Evolutionary conservation across 2,888 invertebrate species (phyloP).

Genomic region (Folsomia manolachei): DNA sequence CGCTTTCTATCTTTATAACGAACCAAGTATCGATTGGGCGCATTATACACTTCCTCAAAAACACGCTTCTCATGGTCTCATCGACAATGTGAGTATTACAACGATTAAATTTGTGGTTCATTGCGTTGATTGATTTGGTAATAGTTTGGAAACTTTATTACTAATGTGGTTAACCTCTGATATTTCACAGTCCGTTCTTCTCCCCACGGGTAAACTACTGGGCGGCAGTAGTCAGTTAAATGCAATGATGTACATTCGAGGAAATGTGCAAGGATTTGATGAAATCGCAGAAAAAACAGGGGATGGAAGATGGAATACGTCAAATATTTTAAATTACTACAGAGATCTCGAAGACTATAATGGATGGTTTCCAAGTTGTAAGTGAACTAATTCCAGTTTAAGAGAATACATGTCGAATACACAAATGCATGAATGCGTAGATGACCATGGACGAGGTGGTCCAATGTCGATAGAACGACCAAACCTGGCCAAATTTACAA

Average conservation of each 20-base stretch:
- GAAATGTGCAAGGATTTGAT: conserved; percentile 44
- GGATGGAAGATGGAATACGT: conserved; percentile 32
- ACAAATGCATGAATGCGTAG: conserved; percentile 8
- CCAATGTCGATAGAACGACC: conserved; percentile 32
- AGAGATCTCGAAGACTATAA: conserved; percentile 34
- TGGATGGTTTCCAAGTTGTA: conserved; percentile 38
- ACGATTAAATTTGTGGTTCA: neutral
- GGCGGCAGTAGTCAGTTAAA: conserved; percentile 37
- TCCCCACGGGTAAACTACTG: conserved; percentile 24
- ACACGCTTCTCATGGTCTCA: conserved; percentile 33
- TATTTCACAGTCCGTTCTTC: conserved; percentile 11
- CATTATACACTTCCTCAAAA: conserved; percentile 30
- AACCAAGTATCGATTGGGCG: conserved; percentile 34
- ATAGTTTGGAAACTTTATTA: neutral
- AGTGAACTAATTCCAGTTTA: neutral
- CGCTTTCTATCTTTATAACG: conserved; percentile 32
- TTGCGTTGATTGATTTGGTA: neutral
- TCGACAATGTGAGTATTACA: conserved; percentile 32
- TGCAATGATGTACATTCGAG: conserved; percentile 40
- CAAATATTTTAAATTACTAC: conserved; percentile 35
- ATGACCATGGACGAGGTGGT: conserved; percentile 32
- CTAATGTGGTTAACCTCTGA: no score
- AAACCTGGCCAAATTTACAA: conserved; percentile 26
- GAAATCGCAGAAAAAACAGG: conserved; percentile 34
- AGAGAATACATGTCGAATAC: neutral